These are phyloP conservation scores for Operophtera brumata DNA, from an alignment of 2,888 invertebrate genomes.

Conservation along the genomic window DNA sequence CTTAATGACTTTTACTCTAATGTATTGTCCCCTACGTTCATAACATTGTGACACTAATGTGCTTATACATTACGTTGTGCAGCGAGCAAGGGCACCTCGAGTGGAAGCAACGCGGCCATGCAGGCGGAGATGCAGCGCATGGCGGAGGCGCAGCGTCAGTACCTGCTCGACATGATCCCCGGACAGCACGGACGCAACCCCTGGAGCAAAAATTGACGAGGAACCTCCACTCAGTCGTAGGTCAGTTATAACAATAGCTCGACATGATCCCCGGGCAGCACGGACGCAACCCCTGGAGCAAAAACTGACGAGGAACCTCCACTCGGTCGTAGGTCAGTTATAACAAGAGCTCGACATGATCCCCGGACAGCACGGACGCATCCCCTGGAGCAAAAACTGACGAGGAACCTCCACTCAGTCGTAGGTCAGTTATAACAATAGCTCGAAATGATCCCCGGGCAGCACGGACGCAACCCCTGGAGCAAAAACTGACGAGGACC, in stretches of 20 bases:
- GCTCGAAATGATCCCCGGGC: not conserved
- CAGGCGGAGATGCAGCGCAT: conserved; percentile 91
- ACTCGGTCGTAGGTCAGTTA: not conserved
- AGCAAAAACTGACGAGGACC: too few relatives aligned
- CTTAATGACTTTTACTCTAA: too few relatives aligned
- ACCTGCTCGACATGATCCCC: conserved; percentile 97
- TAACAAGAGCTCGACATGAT: conserved; percentile 97
- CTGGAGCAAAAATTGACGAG: conserved; percentile 74
- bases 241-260: not conserved
- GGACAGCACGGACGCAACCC: conserved; percentile 70
- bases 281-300: too few relatives aligned
- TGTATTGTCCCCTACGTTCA: not conserved
- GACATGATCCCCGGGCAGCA: not conserved
- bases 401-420: not conserved
- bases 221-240: not conserved
- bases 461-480: too few relatives aligned
- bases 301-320: too few relatives aligned
- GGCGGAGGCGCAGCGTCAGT: conserved; percentile 95
- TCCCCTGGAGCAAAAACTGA: conserved; percentile 75
- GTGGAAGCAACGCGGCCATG: conserved; percentile 66
- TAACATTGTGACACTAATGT: not conserved
- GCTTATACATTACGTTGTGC: conserved; percentile 1
- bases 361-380: conserved; percentile 79
- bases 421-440: not conserved
- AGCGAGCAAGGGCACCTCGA: conserved; percentile 64